A percentile compares a stretch with the other conserved stretches of the same genome.
phyloP scores from a whole-genome alignment of 2,113 vertebrate species.

The Trogon surrucura region DNA sequence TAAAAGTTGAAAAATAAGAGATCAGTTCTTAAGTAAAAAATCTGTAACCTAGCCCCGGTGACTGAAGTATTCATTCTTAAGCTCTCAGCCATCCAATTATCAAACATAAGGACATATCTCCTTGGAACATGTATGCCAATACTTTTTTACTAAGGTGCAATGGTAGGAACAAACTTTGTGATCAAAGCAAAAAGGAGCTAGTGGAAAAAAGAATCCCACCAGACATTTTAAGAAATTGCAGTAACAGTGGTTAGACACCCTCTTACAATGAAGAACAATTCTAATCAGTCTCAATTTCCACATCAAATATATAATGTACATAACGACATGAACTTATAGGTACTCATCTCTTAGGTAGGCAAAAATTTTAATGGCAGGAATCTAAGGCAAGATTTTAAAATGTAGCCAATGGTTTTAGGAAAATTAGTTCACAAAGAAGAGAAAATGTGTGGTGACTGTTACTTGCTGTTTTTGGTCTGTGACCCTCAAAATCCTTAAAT shows the following conservation, averaged over 20 bases:
- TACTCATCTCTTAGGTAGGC: not conserved
- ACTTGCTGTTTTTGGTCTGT: not conserved
- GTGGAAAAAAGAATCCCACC: not conserved
- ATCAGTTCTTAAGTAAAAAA: rapidly evolving
- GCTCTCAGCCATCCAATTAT: not conserved
- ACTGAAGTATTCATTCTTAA: not conserved
- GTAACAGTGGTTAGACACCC: not conserved
- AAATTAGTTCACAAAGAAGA: not conserved
- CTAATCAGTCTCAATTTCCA: not conserved
- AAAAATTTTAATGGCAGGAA: not conserved
- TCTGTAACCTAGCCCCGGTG: not conserved
- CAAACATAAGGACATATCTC: not conserved
- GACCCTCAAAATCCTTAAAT: not conserved
- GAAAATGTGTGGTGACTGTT: not conserved
- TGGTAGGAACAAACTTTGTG: not conserved
- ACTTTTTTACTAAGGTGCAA: not conserved
- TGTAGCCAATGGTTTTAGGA: not conserved
- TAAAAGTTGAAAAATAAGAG: not conserved
- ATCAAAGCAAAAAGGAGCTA: not conserved
- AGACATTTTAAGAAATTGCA: not conserved
- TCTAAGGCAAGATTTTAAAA: not conserved
- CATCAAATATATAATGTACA: not conserved
- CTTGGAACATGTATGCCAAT: not conserved
- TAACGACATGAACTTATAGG: not conserved
- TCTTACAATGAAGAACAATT: not conserved